Evolutionary conservation across 2,797 vertebrate species (phyloP), one percentile per base, ranked within the genome.

Genomic region (Acrossocheilus wenchowensis): DNA sequence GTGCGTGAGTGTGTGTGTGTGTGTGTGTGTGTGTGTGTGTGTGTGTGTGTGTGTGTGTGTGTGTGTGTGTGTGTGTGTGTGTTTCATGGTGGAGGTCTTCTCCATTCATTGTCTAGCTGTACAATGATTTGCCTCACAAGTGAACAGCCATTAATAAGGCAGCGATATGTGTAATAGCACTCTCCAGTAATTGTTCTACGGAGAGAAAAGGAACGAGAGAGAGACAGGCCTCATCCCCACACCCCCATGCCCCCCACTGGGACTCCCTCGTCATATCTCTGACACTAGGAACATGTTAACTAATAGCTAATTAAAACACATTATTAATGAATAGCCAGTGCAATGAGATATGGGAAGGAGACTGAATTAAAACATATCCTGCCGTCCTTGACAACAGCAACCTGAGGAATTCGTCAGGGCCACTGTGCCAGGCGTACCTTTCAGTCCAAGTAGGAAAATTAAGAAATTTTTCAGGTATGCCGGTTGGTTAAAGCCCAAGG

Each of bases 261-360:
- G 89, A 87, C 62, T 85, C 81, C 84, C 84, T 89, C 87, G 90
- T 93, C 92, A 92, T 95, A 94, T 95, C 94, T 93, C 89, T 94
- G 93, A 95, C 94, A 95, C 90, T 91, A 92, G 92, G 91, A 94
- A 92, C 92, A 93, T 94, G 94, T 94, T 95, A 92, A 90, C 94
- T 95, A 96, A 96, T 95, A 91, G 92, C 94, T 95, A 95, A 95
- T 96, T 96, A 96, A 95, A 95, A 95, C 91, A 92, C 90, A 90
- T 94, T 91, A 93, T 94, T 95, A 95, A 95, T 94, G 94, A 94
- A 94, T 90, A 92, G 89, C 91, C 92, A 90, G 90, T 82, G 93
- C 91, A 89, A 93, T 91, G 92, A 69, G 94, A 95, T 95, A 95
- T 94, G 94, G 87, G 85, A 87, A 90, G 85, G 84, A 75, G 77